A percentile compares a stretch with the other conserved stretches of the same genome.
These are phyloP conservation scores for Ctenicera cuprea DNA, from an alignment of 2,888 invertebrate species.

Conservation along the genomic window DNA sequence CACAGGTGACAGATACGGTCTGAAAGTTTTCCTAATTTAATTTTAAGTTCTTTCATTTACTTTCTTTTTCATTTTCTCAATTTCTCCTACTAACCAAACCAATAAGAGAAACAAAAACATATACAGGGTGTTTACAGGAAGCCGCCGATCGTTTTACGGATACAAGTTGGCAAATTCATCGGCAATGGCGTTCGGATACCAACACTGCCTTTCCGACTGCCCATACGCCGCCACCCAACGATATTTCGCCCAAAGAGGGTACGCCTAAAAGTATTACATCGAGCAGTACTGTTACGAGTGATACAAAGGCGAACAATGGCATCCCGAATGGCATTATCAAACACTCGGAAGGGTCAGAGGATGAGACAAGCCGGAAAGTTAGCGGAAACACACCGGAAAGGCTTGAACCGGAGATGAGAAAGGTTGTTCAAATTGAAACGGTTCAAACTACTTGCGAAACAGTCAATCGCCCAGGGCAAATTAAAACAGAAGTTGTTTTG, in stretches of 20 bases:
- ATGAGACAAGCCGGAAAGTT: conserved; percentile 28
- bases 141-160: conserved; percentile 82
- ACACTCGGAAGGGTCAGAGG: not conserved
- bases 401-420: conserved; percentile 52
- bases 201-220: conserved; percentile 73
- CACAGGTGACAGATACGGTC: not conserved
- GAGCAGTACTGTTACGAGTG: conserved; percentile 29
- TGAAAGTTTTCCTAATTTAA: not conserved
- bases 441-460: conserved; percentile 66
- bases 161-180: conserved; percentile 84
- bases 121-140: conserved; percentile 72
- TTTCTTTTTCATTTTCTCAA: conserved; percentile 24
- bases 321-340: conserved; percentile 45
- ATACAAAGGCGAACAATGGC: conserved; percentile 23
- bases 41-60: conserved; percentile 26
- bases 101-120: not conserved
- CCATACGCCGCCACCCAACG: conserved; percentile 53
- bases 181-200: conserved; percentile 78
- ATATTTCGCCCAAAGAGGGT: conserved; percentile 58
- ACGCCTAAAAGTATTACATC: conserved; percentile 14
- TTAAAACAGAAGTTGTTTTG: conserved; percentile 65
- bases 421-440: conserved; percentile 67
- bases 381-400: conserved; percentile 16
- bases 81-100: conserved; percentile 7
- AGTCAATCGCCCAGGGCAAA: conserved; percentile 56